These are phyloP conservation scores for Hormiphora californensis DNA, from an alignment of 37 sponge, comb jelly and placozoan genomes.

Conservation along the genomic window DNA sequence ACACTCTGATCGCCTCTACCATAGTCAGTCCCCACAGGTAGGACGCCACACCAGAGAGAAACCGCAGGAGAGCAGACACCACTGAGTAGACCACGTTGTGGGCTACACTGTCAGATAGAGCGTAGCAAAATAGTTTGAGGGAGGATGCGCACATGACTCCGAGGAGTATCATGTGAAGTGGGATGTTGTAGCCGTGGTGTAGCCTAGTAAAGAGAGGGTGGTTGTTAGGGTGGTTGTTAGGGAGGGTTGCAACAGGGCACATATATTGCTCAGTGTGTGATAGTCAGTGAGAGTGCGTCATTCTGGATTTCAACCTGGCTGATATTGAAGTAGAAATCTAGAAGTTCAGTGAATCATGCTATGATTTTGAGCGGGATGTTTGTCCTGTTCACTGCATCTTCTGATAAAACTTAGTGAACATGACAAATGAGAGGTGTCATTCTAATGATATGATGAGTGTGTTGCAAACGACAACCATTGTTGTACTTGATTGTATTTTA, in stretches of 20 bases:
- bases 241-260: too few relatives aligned
- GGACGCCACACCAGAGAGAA: background rate
- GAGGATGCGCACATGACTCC: background rate
- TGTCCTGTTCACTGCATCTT: too few relatives aligned
- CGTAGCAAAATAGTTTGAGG: background rate
- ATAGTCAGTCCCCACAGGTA: background rate
- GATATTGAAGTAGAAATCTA: too few relatives aligned
- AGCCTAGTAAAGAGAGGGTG: background rate
- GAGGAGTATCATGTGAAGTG: background rate
- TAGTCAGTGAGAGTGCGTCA: background rate
- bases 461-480: too few relatives aligned
- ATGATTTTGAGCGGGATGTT: too few relatives aligned
- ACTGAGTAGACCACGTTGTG: background rate
- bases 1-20: conserved; percentile 3
- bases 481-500: too few relatives aligned
- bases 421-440: too few relatives aligned
- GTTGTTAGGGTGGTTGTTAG: background rate
- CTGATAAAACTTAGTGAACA: too few relatives aligned
- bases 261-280: background rate
- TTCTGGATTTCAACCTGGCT: too few relatives aligned
- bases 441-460: too few relatives aligned
- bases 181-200: background rate
- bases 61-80: background rate
- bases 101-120: background rate
- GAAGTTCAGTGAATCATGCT: too few relatives aligned